phyloP scores from a whole-genome alignment of 1,140 invertebrate species.

The Caenorhabditis brenneri region DNA sequence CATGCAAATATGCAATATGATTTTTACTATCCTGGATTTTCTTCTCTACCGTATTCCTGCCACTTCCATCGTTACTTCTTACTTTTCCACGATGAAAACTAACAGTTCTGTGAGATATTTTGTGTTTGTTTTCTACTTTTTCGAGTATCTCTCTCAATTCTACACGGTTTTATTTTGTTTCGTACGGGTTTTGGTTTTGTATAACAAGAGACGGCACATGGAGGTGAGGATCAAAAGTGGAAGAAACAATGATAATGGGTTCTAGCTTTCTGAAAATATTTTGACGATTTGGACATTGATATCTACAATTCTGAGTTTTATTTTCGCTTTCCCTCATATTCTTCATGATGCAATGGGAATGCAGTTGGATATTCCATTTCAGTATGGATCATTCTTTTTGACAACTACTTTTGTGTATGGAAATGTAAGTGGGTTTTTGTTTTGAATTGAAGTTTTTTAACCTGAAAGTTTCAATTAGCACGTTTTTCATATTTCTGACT shows the following conservation, averaged over 20 bases:
- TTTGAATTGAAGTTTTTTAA: neutral
- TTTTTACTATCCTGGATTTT: neutral
- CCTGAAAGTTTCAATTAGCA: too few relatives aligned
- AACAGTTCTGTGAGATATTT: neutral
- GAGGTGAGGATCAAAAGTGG: neutral
- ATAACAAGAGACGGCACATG: neutral
- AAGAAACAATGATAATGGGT: neutral
- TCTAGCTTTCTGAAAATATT: neutral
- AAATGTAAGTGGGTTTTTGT: neutral
- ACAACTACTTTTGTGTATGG: neutral
- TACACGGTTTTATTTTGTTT: neutral
- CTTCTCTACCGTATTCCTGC: neutral
- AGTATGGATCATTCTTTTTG: neutral
- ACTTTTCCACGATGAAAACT: neutral
- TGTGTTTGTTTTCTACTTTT: neutral
- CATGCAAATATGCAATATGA: neutral
- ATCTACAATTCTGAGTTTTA: neutral
- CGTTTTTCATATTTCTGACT: too few relatives aligned
- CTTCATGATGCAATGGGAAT: neutral
- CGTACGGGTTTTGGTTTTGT: neutral
- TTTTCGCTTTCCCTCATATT: neutral
- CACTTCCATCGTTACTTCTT: neutral
- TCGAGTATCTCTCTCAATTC: neutral
- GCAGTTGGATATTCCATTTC: constrained; percentile 8
- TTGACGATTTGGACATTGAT: neutral